Evolutionary conservation across 1,140 invertebrate species (phyloP).

Genomic region (Palaemon carinicauda): DNA sequence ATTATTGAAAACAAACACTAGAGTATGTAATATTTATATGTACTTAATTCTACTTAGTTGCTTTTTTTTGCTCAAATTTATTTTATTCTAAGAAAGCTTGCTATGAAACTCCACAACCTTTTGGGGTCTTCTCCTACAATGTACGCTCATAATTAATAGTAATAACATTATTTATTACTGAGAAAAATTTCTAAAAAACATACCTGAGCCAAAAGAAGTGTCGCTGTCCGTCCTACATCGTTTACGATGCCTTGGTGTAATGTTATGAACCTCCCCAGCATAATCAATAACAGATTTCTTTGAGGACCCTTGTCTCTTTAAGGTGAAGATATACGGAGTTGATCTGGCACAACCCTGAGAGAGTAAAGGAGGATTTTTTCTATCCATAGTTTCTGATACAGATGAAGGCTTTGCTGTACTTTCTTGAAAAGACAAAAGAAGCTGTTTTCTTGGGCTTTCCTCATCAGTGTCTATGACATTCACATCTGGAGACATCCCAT

Average conservation of each 20-base stretch:
- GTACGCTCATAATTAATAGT: too few species aligned
- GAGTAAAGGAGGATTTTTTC: neutral
- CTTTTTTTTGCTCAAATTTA: too few species aligned
- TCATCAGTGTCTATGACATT: too few species aligned
- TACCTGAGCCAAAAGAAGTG: neutral
- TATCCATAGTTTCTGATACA: neutral
- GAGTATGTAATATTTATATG: too few species aligned
- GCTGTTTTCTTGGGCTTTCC: too few species aligned
- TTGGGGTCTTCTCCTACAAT: too few species aligned
- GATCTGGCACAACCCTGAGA: slow-evolving; percentile 16
- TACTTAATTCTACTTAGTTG: too few species aligned
- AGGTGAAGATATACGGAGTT: neutral
- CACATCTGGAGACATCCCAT: too few species aligned
- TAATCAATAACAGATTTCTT: neutral
- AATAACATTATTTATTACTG: neutral
- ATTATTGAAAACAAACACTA: too few species aligned
- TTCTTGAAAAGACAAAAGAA: neutral
- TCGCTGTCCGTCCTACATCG: neutral
- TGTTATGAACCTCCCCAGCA: slow-evolving; percentile 30
- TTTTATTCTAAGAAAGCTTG: too few species aligned
- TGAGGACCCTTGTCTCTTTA: neutral
- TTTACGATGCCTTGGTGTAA: neutral
- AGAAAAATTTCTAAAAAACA: neutral
- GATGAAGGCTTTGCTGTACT: neutral
- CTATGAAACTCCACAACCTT: too few species aligned